Evolutionary conservation across 2,888 invertebrate genomes (phyloP).

Genomic region (Caenorhabditis drosophilae): DNA sequence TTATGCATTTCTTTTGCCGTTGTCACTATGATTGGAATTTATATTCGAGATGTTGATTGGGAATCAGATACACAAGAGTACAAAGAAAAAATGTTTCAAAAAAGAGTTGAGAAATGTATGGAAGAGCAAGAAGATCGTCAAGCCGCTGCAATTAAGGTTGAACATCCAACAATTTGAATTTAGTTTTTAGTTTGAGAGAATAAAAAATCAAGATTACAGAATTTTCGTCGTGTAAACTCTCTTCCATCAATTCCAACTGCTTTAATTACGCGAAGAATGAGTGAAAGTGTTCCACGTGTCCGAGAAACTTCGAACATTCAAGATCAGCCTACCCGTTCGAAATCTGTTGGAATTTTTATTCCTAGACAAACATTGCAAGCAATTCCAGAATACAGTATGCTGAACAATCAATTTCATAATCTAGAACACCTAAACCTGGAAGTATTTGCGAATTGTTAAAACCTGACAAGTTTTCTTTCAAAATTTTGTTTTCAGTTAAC

Average conservation of each 20-base stretch:
- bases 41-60: constrained; percentile 88
- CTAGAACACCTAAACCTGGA: constrained; percentile 53
- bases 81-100: constrained; percentile 41
- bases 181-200: too few species aligned
- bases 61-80: constrained; percentile 71
- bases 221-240: constrained; percentile 5
- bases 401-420: constrained; percentile 19
- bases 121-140: constrained; percentile 13
- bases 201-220: too few species aligned
- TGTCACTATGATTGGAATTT: constrained; percentile 73
- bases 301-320: constrained; percentile 12
- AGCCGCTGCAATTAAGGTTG: too few species aligned
- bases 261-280: background rate
- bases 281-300: constrained; percentile 23
- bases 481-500: constrained; percentile 25
- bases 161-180: too few species aligned
- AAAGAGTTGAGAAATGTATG: background rate
- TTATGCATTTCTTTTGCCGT: constrained; percentile 74
- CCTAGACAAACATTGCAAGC: constrained; percentile 7
- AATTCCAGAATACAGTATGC: constrained; percentile 42
- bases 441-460: constrained; percentile 11
- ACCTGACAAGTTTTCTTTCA: too few species aligned
- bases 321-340: constrained; percentile 39
- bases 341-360: constrained; percentile 35
- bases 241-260: constrained; percentile 1